These are phyloP conservation scores for Danio albolineatus DNA, from an alignment of 2,797 vertebrate genomes.

Conservation along the genomic window DNA sequence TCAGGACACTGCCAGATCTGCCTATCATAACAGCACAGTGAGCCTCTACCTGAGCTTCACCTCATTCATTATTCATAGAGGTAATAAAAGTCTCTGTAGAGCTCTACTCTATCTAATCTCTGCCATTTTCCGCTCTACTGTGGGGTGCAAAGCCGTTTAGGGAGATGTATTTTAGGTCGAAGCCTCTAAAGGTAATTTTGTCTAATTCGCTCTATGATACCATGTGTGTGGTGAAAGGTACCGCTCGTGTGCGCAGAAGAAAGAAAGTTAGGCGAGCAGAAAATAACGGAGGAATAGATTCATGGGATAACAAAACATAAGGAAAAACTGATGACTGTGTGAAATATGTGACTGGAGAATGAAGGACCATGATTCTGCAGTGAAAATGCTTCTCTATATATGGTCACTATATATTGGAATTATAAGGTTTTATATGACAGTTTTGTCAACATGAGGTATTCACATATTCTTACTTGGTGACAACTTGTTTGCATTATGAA, in stretches of 20 bases:
- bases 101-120: constrained; percentile 44
- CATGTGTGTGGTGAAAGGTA: neutral
- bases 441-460: too few species aligned
- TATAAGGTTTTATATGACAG: too few species aligned
- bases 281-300: neutral
- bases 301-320: neutral
- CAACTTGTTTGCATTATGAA: too few species aligned
- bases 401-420: too few species aligned
- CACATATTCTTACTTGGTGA: too few species aligned
- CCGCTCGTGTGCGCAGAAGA: neutral
- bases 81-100: constrained; percentile 38
- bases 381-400: neutral
- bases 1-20: constrained; percentile 18
- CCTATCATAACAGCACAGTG: constrained; percentile 27
- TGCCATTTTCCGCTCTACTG: constrained; percentile 31
- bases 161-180: constrained; percentile 46
- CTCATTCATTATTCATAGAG: constrained; percentile 50
- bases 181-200: constrained; percentile 36
- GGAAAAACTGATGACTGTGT: neutral
- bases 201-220: constrained; percentile 13
- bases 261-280: neutral
- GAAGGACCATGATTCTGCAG: neutral
- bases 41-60: constrained; percentile 45
- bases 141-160: constrained; percentile 47
- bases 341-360: neutral